Conservation (phyloP, 2,113 vertebrate species). For the Bostrychus sinensis region DNA sequence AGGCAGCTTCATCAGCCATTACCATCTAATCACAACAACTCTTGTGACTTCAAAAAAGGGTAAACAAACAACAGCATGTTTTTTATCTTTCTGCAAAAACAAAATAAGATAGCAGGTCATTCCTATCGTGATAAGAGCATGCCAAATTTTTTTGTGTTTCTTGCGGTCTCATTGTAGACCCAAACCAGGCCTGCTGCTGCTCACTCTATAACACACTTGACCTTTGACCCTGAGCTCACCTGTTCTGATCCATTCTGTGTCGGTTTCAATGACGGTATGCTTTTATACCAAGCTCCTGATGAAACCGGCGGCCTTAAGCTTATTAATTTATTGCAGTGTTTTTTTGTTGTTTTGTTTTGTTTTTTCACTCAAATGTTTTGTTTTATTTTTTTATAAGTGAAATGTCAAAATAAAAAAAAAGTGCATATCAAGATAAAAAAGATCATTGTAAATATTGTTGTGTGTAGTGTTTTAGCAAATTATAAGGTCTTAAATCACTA, state of each 20-base stretch:
- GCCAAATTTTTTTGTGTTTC: constrained; percentile 27
- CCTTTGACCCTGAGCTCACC: constrained; percentile 38
- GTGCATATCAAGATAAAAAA: constrained; percentile 67
- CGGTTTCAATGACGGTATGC: constrained; percentile 73
- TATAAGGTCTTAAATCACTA: constrained; percentile 72
- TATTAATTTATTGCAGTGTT: constrained; percentile 78
- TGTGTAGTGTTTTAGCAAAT: constrained; percentile 73
- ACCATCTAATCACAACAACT: constrained; percentile 15
- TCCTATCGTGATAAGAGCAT: constrained; percentile 36
- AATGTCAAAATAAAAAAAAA: constrained; percentile 74
- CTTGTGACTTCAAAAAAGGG: constrained; percentile 9
- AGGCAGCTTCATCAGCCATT: constrained; percentile 36
- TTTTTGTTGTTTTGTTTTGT: constrained; percentile 56
- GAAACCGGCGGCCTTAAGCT: constrained; percentile 79
- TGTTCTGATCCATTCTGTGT: constrained; percentile 65
- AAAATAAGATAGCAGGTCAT: constrained; percentile 26
- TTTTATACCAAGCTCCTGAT: constrained; percentile 58
- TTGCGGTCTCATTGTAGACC: constrained; percentile 24
- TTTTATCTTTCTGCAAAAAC: constrained; percentile 17
- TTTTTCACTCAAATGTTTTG: constrained; percentile 67
- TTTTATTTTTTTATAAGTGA: constrained; percentile 79
- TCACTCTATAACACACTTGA: constrained; percentile 42
- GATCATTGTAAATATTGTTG: constrained; percentile 75
- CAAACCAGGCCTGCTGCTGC: constrained; percentile 56
- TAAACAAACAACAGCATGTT: constrained; percentile 25